phyloP scores from a whole-genome alignment of 2,797 vertebrate species.

The Periophthalmus magnuspinnatus region DNA sequence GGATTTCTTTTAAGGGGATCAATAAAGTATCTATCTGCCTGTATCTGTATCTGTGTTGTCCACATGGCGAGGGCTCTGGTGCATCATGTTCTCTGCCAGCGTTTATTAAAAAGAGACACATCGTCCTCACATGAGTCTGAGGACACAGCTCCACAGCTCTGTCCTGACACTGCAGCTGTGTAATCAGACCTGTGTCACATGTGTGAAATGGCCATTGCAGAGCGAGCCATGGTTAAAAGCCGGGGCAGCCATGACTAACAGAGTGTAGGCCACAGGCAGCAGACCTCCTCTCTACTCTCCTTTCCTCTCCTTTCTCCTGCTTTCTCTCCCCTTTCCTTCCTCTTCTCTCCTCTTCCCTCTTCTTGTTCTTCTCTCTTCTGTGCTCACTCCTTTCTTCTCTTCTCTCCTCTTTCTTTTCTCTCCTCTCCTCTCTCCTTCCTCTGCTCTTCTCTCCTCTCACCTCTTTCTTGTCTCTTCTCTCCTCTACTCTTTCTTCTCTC shows the following conservation, averaged over 20 bases:
- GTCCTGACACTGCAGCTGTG: slow-evolving; percentile 59
- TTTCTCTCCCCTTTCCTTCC: too few relatives aligned
- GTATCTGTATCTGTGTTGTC: slow-evolving; percentile 21
- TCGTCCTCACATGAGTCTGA: slow-evolving; percentile 17
- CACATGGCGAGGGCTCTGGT: slow-evolving; percentile 29
- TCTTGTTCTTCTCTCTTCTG: slow-evolving; percentile 4
- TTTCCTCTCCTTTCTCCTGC: too few relatives aligned
- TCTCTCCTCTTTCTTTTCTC: too few relatives aligned
- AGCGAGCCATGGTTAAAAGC: slow-evolving; percentile 54
- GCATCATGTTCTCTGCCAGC: slow-evolving; percentile 40
- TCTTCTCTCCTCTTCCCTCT: slow-evolving; percentile 13
- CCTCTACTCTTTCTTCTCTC: too few relatives aligned
- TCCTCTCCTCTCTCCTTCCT: too few relatives aligned
- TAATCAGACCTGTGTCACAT: slow-evolving; percentile 59
- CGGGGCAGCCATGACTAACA: slow-evolving; percentile 55
- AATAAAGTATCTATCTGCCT: too few relatives aligned
- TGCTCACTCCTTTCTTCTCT: slow-evolving; percentile 5
- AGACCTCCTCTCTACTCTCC: slow-evolving; percentile 27
- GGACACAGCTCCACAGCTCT: neutral
- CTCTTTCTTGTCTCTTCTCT: too few relatives aligned
- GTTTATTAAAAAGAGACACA: slow-evolving; percentile 51
- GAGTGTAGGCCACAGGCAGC: slow-evolving; percentile 64
- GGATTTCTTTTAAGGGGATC: too few relatives aligned
- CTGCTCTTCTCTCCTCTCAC: too few relatives aligned
- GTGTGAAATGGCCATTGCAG: slow-evolving; percentile 60